Evolutionary conservation across 2,888 invertebrate genomes (phyloP).

Genomic region (Eurytoma adleriae): DNA sequence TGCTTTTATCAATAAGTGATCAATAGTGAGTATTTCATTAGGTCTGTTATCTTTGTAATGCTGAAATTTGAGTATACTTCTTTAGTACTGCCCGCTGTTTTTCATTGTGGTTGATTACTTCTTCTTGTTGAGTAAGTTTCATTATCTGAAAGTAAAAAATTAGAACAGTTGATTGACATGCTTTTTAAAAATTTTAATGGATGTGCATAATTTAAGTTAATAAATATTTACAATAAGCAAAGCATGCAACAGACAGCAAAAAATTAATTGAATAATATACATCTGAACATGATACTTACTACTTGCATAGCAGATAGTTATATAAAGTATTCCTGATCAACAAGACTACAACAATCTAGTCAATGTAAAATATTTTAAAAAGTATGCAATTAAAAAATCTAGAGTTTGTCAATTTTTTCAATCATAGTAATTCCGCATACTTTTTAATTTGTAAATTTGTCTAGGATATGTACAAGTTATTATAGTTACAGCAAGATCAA

Average conservation of each 20-base stretch:
- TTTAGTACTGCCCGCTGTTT: too few species aligned
- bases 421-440: too few species aligned
- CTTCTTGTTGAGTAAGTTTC: constrained; percentile 1
- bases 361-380: not conserved
- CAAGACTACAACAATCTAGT: constrained; percentile 9
- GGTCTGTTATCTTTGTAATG: too few species aligned
- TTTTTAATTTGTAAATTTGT: too few species aligned
- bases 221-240: not conserved
- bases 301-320: not conserved
- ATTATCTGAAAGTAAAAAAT: constrained; percentile 39
- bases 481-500: not conserved
- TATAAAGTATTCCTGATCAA: not conserved
- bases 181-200: too few species aligned
- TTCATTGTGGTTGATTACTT: constrained; percentile 26
- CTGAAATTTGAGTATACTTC: too few species aligned
- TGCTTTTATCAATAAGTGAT: too few species aligned
- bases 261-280: not conserved
- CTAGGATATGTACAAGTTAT: not conserved
- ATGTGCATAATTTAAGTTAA: not conserved
- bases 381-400: not conserved
- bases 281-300: constrained; percentile 29
- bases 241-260: constrained; percentile 20
- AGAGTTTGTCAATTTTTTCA: too few species aligned
- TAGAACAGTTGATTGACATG: not conserved
- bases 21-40: too few species aligned